Evolutionary conservation across 64 coral and sea anemone genomes (phyloP), one percentile per base, ranked within the genome.

Genomic region (Astreopora myriophthalma): DNA sequence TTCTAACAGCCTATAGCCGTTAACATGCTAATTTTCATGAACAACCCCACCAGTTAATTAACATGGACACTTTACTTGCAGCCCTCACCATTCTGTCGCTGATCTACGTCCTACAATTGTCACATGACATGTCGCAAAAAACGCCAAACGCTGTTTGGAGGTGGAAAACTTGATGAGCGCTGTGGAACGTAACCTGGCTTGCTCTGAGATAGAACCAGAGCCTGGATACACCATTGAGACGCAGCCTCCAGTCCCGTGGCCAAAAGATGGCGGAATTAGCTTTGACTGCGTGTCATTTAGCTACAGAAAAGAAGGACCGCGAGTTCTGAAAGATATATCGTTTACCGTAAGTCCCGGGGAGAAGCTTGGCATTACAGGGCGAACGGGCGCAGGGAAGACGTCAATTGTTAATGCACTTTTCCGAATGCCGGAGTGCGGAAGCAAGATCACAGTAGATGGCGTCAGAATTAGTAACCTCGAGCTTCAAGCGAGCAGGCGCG

Each of bases 401-500:
- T 94, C 95, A 5, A 48, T 97, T n/a, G 42, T 79, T 1, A 34
- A 89, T 67, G 91, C 95, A 22, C 33, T 97, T 1, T 90, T 93
- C 31, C 80, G 87, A 40, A 86, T 94, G 92, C 79, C 87, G 13
- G 87, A 89, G 10, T 27, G 76, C 8, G 76, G 63, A 49, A 92
- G 95, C 1, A 82, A 94, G 84, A 87, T 97, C 11, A 78, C 73
- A 17, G 58, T 97, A 67, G 95, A 97, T 78, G 92, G 86, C 34
- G 88, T 97, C n/a, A 81, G 86, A 65, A 84, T 97, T 6, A 94
- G 67, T 63, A 89, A 66, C 69, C 88, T 97, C 36, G 79, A 97
- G 67, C 23, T 93, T 55, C 57, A 48, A 38, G 34, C 51, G 28
- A 79, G 69, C 32, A 87, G 92, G 29, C 83, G 83, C n/a, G 95